Conservation (phyloP, 2,888 invertebrate genomes). For the Drosophila mercatorum region DNA sequence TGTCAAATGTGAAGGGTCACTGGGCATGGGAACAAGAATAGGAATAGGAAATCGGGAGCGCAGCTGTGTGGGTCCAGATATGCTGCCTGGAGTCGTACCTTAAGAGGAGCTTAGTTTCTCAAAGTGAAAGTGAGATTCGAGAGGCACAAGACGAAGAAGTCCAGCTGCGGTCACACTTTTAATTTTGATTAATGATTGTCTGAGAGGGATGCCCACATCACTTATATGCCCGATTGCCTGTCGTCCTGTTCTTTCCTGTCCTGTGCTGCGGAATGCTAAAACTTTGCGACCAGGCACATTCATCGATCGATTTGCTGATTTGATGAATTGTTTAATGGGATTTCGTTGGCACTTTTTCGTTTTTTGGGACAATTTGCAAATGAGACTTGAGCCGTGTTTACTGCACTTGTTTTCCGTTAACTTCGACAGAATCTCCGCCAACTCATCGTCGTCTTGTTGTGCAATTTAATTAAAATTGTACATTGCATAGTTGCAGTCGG, state of each 20-base stretch:
- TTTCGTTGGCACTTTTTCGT: conserved; percentile 63
- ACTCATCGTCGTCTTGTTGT: conserved; percentile 30
- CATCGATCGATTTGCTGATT: conserved; percentile 64
- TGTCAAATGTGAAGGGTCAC: conserved; percentile 54
- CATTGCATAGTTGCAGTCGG: conserved; percentile 57
- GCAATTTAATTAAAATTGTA: conserved; percentile 75
- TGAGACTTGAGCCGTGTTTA: conserved; percentile 17
- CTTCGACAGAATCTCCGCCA: background rate
- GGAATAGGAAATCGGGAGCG: conserved; percentile 12
- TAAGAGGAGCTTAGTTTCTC: conserved; percentile 7
- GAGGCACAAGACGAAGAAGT: background rate
- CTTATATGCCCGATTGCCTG: conserved; percentile 66
- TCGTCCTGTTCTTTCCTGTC: conserved; percentile 41
- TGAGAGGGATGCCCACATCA: conserved; percentile 57
- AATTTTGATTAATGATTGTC: conserved; percentile 72
- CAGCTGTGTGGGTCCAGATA: conserved; percentile 1
- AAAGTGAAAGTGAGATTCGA: conserved; percentile 2
- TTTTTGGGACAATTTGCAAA: conserved; percentile 7
- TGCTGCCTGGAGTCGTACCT: background rate
- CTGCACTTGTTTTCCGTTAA: background rate
- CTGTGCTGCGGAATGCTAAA: conserved; percentile 39
- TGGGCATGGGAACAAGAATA: conserved; percentile 6
- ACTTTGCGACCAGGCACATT: conserved; percentile 29
- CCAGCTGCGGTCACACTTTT: conserved; percentile 64
- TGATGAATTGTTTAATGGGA: conserved; percentile 70